Evolutionary conservation across 1,140 invertebrate genomes (phyloP).

Genomic region (Pinna nobilis): DNA sequence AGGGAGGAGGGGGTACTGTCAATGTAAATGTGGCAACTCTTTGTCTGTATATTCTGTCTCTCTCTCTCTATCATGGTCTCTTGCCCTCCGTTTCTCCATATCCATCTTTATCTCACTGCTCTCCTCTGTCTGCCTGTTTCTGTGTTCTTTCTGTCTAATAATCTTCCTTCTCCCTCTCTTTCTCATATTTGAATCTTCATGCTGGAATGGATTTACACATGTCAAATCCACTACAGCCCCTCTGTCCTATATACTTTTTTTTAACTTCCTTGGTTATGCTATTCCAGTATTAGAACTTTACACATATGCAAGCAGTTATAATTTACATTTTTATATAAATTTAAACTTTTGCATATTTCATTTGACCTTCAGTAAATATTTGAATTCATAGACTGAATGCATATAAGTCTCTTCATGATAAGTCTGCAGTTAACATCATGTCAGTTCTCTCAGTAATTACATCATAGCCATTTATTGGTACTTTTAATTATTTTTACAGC

Average conservation of each 20-base stretch:
- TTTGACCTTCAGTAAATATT: slow-evolving; percentile 31
- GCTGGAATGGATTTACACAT: neutral
- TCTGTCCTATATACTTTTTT: neutral
- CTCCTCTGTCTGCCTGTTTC: too few relatives aligned
- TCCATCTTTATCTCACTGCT: too few relatives aligned
- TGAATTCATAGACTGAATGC: slow-evolving; percentile 46
- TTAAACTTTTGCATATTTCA: slow-evolving; percentile 19
- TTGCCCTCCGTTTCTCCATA: too few relatives aligned
- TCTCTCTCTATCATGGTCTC: too few relatives aligned
- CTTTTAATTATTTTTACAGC: slow-evolving; percentile 2
- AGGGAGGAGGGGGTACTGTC: too few relatives aligned
- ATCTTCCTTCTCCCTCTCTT: neutral
- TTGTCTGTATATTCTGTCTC: too few relatives aligned
- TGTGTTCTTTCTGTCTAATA: too few relatives aligned
- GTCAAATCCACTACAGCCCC: neutral
- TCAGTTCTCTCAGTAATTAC: slow-evolving; percentile 36
- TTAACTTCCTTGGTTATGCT: neutral
- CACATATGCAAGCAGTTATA: neutral
- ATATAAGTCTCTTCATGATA: slow-evolving; percentile 49
- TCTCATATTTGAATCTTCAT: neutral
- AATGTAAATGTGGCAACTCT: too few relatives aligned
- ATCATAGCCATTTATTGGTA: slow-evolving; percentile 40
- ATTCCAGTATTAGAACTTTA: neutral
- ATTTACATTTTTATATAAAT: neutral
- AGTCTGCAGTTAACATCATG: slow-evolving; percentile 52